Evolutionary conservation across 1,140 invertebrate species (phyloP).

Genomic region (Centruroides sculpturatus): DNA sequence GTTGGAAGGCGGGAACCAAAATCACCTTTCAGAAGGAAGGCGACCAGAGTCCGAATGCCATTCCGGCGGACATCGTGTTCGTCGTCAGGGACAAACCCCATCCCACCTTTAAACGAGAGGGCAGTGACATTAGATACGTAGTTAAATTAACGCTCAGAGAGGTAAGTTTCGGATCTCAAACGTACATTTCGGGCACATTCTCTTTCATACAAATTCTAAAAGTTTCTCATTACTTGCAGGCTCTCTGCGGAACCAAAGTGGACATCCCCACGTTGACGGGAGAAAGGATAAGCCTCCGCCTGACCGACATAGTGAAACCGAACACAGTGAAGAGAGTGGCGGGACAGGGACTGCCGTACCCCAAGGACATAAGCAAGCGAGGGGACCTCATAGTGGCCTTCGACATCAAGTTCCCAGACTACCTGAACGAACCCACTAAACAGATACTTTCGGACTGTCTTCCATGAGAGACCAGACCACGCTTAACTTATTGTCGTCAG

Average conservation of each 20-base stretch:
- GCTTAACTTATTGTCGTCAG: no score
- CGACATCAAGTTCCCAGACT: conserved; percentile 91
- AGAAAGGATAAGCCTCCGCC: conserved; percentile 65
- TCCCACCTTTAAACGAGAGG: conserved; percentile 84
- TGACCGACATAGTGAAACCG: conserved; percentile 75
- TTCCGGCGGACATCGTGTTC: conserved; percentile 98
- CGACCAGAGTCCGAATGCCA: conserved; percentile 87
- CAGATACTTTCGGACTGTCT: neutral
- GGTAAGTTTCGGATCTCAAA: conserved; percentile 36
- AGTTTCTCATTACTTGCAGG: conserved; percentile 40
- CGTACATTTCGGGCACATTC: no score
- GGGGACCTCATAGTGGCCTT: conserved; percentile 94
- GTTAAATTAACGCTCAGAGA: conserved; percentile 82
- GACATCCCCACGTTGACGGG: conserved; percentile 84
- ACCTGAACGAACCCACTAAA: neutral
- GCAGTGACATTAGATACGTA: conserved; percentile 82
- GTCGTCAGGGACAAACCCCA: conserved; percentile 97
- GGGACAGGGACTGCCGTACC: conserved; percentile 85
- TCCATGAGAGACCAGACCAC: neutral
- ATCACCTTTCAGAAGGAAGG: conserved; percentile 99
- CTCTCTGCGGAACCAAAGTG: conserved; percentile 75
- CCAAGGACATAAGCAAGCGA: conserved; percentile 78
- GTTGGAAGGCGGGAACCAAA: conserved; percentile 99
- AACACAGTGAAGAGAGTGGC: conserved; percentile 75
- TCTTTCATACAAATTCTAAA: no score